These are phyloP conservation scores for Drosophila melanogaster DNA, from an alignment of 1,140 invertebrate species.

Conservation along the genomic window Release_6_plus_ISO1_MT NT_033779.5:6279001-6279500, in stretches of 20 bases:
- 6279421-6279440: too few species aligned
- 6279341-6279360: too few species aligned
- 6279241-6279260: slow-evolving; percentile 55
- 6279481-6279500: too few species aligned
- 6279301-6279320: neutral
- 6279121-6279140: slow-evolving; percentile 27
- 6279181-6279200: slow-evolving; percentile 68
- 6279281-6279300: slow-evolving; percentile 13
- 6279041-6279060: slow-evolving; percentile 4
- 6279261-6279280: slow-evolving; percentile 15
- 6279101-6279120: slow-evolving; percentile 39
- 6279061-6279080: slow-evolving; percentile 63
- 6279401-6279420: too few species aligned
- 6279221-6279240: slow-evolving; percentile 21
- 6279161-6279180: slow-evolving; percentile 68
- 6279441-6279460: too few species aligned
- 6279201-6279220: slow-evolving; percentile 65
- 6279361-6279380: neutral
- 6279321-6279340: neutral
- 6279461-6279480: too few species aligned
- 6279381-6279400: too few species aligned
- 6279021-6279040: slow-evolving; percentile 69
- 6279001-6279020: slow-evolving; percentile 83
- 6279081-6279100: slow-evolving; percentile 73
- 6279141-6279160: slow-evolving; percentile 43